Percentiles rank a stretch among this genome's conserved stretches.
Evolutionary conservation across 2,113 vertebrate genomes (phyloP).

Genomic region (Pteruthius melanotis): DNA sequence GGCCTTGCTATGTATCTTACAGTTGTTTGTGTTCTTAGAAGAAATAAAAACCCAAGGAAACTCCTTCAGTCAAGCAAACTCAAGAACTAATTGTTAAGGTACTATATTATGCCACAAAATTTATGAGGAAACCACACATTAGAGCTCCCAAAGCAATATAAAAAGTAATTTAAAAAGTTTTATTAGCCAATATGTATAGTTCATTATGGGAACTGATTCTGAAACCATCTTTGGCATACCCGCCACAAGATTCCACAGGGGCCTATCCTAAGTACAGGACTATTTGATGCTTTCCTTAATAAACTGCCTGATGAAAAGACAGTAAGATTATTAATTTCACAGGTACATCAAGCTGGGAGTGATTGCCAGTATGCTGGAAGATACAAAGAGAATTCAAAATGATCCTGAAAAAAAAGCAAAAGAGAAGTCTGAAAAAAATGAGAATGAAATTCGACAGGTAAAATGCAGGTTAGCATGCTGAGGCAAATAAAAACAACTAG

Average conservation of each 20-base stretch:
- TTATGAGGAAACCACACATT: background rate
- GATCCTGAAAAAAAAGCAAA: background rate
- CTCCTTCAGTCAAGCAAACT: background rate
- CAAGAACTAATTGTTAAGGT: background rate
- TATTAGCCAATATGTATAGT: background rate
- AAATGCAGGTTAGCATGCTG: background rate
- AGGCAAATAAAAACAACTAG: background rate
- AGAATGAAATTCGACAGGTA: background rate
- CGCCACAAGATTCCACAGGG: background rate
- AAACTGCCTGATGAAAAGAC: background rate
- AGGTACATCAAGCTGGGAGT: background rate
- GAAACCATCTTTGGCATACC: background rate
- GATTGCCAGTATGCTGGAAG: background rate
- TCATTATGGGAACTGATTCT: background rate
- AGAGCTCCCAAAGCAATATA: background rate
- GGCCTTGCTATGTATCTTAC: background rate
- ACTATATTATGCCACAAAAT: background rate
- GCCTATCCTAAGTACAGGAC: background rate
- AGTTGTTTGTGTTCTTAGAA: background rate
- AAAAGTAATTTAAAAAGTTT: background rate
- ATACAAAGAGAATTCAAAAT: background rate
- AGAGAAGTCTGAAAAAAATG: background rate
- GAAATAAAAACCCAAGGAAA: background rate
- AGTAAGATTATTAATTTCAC: conserved; percentile 5
- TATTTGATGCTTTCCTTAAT: background rate